phyloP scores from a whole-genome alignment of 1,140 invertebrate genomes.

The Ceratoteleas bidentatus region DNA sequence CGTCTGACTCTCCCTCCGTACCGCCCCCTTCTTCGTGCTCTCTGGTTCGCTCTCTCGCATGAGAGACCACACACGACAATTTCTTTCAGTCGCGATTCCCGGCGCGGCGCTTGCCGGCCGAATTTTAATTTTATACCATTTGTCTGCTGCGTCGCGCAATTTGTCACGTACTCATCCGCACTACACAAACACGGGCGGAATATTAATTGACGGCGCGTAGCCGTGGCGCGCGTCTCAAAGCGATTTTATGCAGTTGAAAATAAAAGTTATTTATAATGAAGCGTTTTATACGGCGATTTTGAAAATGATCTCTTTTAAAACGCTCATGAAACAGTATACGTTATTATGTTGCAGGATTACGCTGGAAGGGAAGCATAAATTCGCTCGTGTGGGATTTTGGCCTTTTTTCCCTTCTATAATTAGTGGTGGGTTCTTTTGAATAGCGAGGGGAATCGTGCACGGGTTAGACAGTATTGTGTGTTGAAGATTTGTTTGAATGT shows the following conservation, averaged over 20 bases:
- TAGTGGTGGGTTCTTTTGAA: background rate
- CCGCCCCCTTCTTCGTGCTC: background rate
- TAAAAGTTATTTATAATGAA: constrained; percentile 37
- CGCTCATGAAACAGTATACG: constrained; percentile 12
- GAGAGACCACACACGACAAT: constrained; percentile 62
- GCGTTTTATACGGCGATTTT: constrained; percentile 16
- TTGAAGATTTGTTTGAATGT: no score
- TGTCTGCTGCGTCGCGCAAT: constrained; percentile 58
- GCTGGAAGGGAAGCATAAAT: constrained; percentile 11
- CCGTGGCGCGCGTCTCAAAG: constrained; percentile 16
- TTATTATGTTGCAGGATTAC: constrained; percentile 12
- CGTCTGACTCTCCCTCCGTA: constrained; percentile 8
- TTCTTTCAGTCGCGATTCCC: constrained; percentile 56
- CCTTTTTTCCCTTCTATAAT: background rate
- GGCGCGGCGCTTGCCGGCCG: constrained; percentile 50
- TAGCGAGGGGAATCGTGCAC: background rate
- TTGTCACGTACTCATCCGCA: constrained; percentile 58
- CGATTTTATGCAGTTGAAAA: constrained; percentile 21
- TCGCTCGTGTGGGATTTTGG: background rate
- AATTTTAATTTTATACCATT: constrained; percentile 69
- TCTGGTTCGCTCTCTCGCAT: constrained; percentile 32
- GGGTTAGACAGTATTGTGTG: no score
- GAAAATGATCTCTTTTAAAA: constrained; percentile 1
- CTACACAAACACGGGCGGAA: constrained; percentile 27
- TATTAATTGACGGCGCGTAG: constrained; percentile 48